Base-by-base conservation (phyloP, 2,797 vertebrate species). In the Nannoperca obscura region DNA sequence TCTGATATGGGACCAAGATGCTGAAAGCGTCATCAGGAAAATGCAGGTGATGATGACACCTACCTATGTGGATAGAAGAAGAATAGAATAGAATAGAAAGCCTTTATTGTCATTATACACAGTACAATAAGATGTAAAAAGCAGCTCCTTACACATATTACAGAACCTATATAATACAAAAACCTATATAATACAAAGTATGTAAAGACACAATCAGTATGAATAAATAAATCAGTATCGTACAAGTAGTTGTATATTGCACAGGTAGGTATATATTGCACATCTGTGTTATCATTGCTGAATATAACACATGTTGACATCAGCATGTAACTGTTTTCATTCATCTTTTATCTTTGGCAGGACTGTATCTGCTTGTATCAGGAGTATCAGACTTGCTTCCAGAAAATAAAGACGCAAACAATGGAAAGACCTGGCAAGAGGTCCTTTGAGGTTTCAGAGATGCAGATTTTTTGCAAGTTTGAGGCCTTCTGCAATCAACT, bases 1-100 rank as follows among this genome's bases (percentile, higher is more conserved):
- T 89, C 17, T 82, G 12, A 78, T 97, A n/a, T 97, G 96, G 96
- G 95, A 97, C 24, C 96, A 97, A 82, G 92, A 96, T 20, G 84
- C 88, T 20, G 89, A 94, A 76, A 30, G 46, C 17, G 80, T 96
- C 19, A 87, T 92, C 36, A 92, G 88, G 68, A 97, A 96, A 93
- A 95, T 97, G 73, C 86, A 95, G 85, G 96, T 97, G 47, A 85
- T 54, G 14, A 36, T 65, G 27, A 61, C 19, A 32, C 42, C 30
- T 13, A 49, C 47, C 54, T 19, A 38, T 34, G 40, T 49, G 14
- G 14, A 47, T 22, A 54, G 24, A 27, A 27, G 24, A 27, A 27
- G 24, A 27, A 27, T 27, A 27, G 24, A 27, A 27, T 27, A 27
- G 24, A 27, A 27, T 27, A 27, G 24, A 27, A 27, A 27, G 24